Percentiles rank a stretch among this genome's conserved stretches.
Conservation (phyloP, 2,113 vertebrate species). For the Brevimyrus niger region DNA sequence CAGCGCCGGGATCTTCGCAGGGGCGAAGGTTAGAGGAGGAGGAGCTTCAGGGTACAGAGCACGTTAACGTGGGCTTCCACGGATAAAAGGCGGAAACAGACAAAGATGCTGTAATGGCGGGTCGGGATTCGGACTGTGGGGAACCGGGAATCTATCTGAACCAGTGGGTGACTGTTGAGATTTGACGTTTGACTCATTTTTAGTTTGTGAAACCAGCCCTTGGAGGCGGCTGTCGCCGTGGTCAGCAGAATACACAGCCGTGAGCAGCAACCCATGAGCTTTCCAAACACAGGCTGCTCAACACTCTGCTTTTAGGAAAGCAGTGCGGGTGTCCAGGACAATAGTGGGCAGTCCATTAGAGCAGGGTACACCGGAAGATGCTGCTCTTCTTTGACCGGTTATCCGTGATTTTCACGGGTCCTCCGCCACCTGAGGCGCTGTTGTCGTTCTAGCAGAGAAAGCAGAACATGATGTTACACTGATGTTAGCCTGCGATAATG, state of each 20-base stretch:
- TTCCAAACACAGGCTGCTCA: constrained; percentile 59
- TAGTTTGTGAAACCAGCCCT: constrained; percentile 10
- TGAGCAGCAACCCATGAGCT: constrained; percentile 65
- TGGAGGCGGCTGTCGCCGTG: constrained; percentile 1
- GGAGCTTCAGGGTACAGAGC: constrained; percentile 56
- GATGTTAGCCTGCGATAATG: not conserved
- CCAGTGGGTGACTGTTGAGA: not conserved
- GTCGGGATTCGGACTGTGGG: constrained; percentile 14
- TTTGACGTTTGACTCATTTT: constrained; percentile 40
- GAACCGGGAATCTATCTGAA: not conserved
- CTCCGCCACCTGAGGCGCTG: constrained; percentile 70
- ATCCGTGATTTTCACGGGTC: constrained; percentile 90
- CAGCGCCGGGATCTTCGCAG: not conserved
- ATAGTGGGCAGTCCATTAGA: constrained; percentile 70
- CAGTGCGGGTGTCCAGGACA: constrained; percentile 58
- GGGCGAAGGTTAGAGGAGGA: constrained; percentile 63
- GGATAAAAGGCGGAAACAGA: constrained; percentile 30
- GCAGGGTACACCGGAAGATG: constrained; percentile 85
- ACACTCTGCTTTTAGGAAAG: constrained; percentile 70
- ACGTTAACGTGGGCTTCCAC: constrained; percentile 24
- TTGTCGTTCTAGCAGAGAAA: constrained; percentile 71
- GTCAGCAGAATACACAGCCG: constrained; percentile 58
- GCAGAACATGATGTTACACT: not conserved
- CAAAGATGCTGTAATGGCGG: constrained; percentile 44
- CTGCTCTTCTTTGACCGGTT: constrained; percentile 90